Evolutionary conservation across 2,797 vertebrate species (phyloP), one percentile per base, ranked within the genome.

Genomic region (Aulostomus chinensis): DNA sequence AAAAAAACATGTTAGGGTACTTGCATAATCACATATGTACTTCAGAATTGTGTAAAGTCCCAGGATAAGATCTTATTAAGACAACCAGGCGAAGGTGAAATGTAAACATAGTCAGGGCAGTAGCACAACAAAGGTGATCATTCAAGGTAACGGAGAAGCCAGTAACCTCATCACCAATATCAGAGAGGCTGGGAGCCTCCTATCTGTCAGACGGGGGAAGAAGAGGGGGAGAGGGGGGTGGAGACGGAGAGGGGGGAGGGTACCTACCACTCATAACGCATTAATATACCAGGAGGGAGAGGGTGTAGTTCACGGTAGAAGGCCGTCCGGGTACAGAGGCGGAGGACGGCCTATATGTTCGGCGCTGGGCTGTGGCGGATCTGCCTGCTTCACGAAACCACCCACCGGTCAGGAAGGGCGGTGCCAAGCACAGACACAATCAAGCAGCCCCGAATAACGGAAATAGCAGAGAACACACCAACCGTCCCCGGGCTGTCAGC

Each of bases 201-300:
- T 84, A 80, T 78, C 75, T 84, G 74, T 80, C 75, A 81, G 46
- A 61, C 50, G 41, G 33, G 58, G 35, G 56, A 53, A 43, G 46
- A 40, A 53, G 30, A 35, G 50, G 32, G 50, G 43, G 50, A 86
- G 46, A 29, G 54, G 51, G 91, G 92, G 91, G 91, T 91, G 89
- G 91, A 78, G 81, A 88, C 89, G 91, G 80, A 25, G 21, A 18
- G 31, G 33, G 77, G 91, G 93, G 93, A 92, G 93, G 93, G 93
- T 94, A 97, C 96, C 91, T 96, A 98, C 96, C 96, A 93, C 95
- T 98, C 96, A 98, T 97, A 94, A 94, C 94, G 95, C 94, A 96
- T 97, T 93, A 93, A 97, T 95, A 93, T 92, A 92, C 91, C 90
- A 85, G 86, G 78, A 74, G 83, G 76, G 67, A 86, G 91, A 93